Evolutionary conservation across 2,797 vertebrate species (phyloP), one percentile per base, ranked within the genome.

Genomic region (Poecilia picta): DNA sequence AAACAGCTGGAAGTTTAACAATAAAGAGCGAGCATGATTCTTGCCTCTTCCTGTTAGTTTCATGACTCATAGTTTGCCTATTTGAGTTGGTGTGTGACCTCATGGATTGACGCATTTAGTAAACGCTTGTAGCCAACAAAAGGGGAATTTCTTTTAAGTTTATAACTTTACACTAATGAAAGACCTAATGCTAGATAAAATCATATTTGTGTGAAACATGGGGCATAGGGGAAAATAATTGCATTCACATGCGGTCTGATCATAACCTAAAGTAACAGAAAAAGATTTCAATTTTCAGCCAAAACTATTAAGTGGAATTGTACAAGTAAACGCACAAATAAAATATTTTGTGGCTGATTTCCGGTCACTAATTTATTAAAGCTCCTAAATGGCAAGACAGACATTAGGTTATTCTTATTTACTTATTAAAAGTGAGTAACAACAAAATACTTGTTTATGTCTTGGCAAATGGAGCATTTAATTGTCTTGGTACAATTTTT

Each of bases 31-130:
- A 47, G 79, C 51, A 43, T 70, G 57, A 68, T 76, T 87, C 78
- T 77, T 59, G 75, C 68, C 55, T 74, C 89, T 93, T 94, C 86
- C 90, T 89, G 87, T 89, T 89, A 83, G 78, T 41, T 28, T 73
- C 25, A 80, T 92, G 91, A 95, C 85, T 94, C 92, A 94, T 82
- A 57, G 51, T 82, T 83, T 66, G 75, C 76, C 80, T 86, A 45
- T 85, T 78, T 76, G 76, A 88, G 80, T 88, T 79, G 75, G 49
- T 79, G 36, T 81, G 79, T 81, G 68, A 82, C 62, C 68, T 89
- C 81, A 78, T 43, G 15, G 57, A 33, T 57, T 93, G 90, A 93
- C 76, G 88, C 89, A 89, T 79, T 64, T 49, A 73, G 12, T 41
- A 66, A 73, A 73, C 66, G 11, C 28, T 73, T 79, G 51, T 82